phyloP scores from a whole-genome alignment of 2,113 vertebrate species.

The Colinus virginianus region DNA sequence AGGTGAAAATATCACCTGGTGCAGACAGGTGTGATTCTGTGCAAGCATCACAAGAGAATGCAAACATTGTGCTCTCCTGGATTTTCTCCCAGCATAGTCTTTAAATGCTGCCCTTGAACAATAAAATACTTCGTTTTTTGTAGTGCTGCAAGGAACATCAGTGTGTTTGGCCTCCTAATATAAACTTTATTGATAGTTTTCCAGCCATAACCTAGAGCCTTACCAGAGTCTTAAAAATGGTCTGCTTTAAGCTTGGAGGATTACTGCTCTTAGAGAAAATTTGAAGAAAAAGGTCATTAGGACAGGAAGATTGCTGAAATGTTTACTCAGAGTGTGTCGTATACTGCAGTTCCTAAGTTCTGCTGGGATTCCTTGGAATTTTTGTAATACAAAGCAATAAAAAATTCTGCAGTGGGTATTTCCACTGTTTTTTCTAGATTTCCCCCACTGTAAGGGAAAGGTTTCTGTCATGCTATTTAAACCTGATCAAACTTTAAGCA shows the following conservation, averaged over 20 bases:
- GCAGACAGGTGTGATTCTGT: neutral
- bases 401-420: constrained; percentile 29
- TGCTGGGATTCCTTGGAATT: constrained; percentile 33
- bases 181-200: neutral
- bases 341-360: constrained; percentile 11
- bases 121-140: neutral
- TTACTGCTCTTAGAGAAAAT: neutral
- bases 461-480: neutral
- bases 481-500: neutral
- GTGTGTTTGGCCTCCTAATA: neutral
- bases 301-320: constrained; percentile 44
- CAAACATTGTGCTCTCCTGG: neutral
- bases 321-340: neutral
- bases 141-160: neutral
- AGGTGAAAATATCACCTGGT: neutral
- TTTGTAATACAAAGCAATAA: constrained; percentile 20
- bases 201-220: neutral
- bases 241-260: neutral
- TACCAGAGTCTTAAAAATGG: neutral
- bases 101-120: neutral
- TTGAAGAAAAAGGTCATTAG: neutral
- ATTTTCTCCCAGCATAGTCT: neutral
- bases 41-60: neutral
- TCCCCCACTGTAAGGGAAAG: constrained; percentile 20
- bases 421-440: neutral